Evolutionary conservation across 2,113 vertebrate species (phyloP).

Genomic region (Datnioides undecimradiatus): DNA sequence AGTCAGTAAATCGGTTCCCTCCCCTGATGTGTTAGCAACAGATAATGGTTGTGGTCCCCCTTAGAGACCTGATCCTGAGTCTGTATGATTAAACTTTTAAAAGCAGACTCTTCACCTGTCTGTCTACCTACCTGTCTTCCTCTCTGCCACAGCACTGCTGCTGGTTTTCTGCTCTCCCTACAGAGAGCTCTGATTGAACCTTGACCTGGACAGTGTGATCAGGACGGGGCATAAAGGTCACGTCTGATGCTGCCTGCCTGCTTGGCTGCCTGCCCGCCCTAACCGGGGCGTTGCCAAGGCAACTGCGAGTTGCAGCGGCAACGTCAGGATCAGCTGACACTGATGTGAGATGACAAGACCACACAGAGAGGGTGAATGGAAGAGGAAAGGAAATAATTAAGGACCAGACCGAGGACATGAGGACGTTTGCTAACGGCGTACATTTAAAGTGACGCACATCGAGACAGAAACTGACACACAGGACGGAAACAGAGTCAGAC

Average conservation of each 20-base stretch:
- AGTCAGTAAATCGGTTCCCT: not conserved
- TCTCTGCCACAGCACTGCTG: not conserved
- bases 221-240: slow-evolving; percentile 23
- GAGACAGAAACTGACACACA: not conserved
- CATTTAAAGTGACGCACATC: not conserved
- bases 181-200: slow-evolving; percentile 1
- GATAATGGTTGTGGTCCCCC: too few relatives aligned
- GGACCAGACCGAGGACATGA: not conserved
- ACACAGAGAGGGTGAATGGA: slow-evolving; percentile 10
- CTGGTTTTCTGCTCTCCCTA: not conserved
- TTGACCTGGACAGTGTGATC: slow-evolving; percentile 26
- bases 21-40: not conserved
- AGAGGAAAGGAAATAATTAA: slow-evolving; percentile 11
- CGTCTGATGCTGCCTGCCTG: not conserved
- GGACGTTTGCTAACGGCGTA: not conserved
- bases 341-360: slow-evolving; percentile 63
- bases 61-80: too few relatives aligned
- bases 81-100: too few relatives aligned
- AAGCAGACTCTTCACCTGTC: too few relatives aligned
- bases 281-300: slow-evolving; percentile 51
- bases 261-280: slow-evolving; percentile 11
- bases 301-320: slow-evolving; percentile 41
- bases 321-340: slow-evolving; percentile 58
- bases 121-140: not conserved
- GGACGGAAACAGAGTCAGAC: not conserved